Evolutionary conservation across 2,113 vertebrate genomes (phyloP).

Genomic region (chimpanzee (Pan troglodytes)): NHGRI_mPanTro3-v2.1_pri NC_072408.2:128961501-128962000

Average conservation of each 20-base stretch:
- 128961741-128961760: background rate
- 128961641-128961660: no score
- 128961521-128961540: background rate
- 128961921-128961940: conserved; percentile 97
- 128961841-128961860: background rate
- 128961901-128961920: conserved; percentile 99
- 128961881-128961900: conserved; percentile 98
- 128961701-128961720: fast-evolving
- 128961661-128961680: background rate
- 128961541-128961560: background rate
- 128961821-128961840: background rate
- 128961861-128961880: conserved; percentile 77
- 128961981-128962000: conserved; percentile 95
- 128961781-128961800: background rate
- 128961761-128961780: background rate
- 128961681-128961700: fast-evolving
- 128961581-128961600: background rate
- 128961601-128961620: background rate
- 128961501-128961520: background rate
- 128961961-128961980: conserved; percentile 99
- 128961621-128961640: background rate
- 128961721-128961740: background rate
- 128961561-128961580: background rate
- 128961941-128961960: conserved; percentile 99
- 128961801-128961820: background rate